Evolutionary conservation across 2,797 vertebrate species (phyloP).

Genomic region (Tragopan temminckii): DNA sequence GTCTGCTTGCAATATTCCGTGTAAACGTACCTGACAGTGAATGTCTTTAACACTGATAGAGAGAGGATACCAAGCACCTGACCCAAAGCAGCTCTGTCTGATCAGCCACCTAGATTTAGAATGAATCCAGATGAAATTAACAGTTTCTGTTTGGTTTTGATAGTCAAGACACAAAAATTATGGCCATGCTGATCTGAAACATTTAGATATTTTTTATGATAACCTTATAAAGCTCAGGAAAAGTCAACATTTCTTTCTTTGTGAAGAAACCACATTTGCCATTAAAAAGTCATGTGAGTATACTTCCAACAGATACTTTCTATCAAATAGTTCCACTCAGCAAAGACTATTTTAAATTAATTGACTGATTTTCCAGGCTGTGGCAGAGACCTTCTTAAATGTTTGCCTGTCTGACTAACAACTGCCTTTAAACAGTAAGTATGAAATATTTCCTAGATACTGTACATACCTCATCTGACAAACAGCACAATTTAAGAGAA

Average conservation of each 20-base stretch:
- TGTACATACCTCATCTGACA: not conserved
- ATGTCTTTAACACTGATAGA: not conserved
- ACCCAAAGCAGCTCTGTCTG: not conserved
- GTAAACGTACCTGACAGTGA: not conserved
- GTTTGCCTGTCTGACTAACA: not conserved
- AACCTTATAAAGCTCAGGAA: not conserved
- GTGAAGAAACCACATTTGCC: not conserved
- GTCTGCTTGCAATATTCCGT: not conserved
- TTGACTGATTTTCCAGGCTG: not conserved
- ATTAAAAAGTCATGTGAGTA: not conserved
- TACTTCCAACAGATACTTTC: not conserved
- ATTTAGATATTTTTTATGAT: not conserved
- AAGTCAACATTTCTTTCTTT: not conserved
- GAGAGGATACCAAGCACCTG: not conserved
- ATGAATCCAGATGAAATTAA: not conserved
- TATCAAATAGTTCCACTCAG: not conserved
- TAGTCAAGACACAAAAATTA: not conserved
- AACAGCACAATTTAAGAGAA: not conserved
- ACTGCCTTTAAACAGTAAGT: not conserved
- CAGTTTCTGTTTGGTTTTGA: not conserved
- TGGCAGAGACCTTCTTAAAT: not conserved
- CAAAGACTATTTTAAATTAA: not conserved
- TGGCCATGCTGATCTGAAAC: not conserved
- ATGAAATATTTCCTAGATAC: not conserved
- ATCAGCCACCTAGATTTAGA: not conserved